Evolutionary conservation across 1,140 invertebrate genomes (phyloP), one percentile per base, ranked within the genome.

Genomic region (Caenorhabditis brenneri): DNA sequence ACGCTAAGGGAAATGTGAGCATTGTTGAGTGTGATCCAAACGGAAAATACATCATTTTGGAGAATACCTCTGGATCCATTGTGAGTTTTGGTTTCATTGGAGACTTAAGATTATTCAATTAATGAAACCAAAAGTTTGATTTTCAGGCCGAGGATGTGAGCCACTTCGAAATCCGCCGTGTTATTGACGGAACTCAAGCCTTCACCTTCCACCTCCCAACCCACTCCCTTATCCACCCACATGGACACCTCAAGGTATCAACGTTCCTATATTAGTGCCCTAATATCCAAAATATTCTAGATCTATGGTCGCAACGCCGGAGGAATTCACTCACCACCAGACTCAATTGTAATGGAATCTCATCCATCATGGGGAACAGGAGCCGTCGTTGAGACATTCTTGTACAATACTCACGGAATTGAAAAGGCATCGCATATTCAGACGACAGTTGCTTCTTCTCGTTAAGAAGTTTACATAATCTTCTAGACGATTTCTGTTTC

Each of bases 11-110:
- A 46, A 87, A 87, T 19, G 88, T 92, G 16, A 88, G 91, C 31
- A 91, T 92, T 80, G 85, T 88, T 65, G 91, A 92, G 85, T 91
- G 90, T 42, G 87, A 89, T 78, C 90, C 91, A 1, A 89, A 91
- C 82, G 92, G 92, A 55, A 91, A 91, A 80, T 92, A 88, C 79
- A 91, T 92, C 53, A 85, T 89, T 2, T 58, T 92, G 12, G 92
- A 92, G 86, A 92, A 92, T 49, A 81, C 83, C 48, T 36, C 29
- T 16, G 79, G 79, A 80, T 53, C 46, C 3, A 46, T 74, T 24
- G 65, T 74, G 33, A 46, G 65, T 74, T 74, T 74, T 74, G n/a
- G n/a, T n/a, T n/a, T n/a, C n/a, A n/a, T n/a, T n/a, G n/a, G n/a
- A n/a, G n/a, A n/a, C n/a, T 24, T 7, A 24, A 24, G 6, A 33